Conservation (phyloP, 2,888 invertebrate genomes). For the Rambutsinella grinnellia region DNA sequence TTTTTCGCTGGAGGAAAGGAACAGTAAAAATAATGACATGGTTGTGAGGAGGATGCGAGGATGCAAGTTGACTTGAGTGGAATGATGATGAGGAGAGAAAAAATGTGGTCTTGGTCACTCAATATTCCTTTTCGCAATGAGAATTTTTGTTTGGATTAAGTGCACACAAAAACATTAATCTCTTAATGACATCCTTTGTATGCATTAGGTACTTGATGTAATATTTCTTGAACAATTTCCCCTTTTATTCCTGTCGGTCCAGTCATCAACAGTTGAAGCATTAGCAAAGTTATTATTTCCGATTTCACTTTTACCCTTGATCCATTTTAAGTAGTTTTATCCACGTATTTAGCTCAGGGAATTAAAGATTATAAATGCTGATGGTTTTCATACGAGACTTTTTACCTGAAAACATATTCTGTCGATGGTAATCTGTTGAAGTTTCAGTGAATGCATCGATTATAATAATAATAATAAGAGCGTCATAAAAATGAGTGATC, state of each 20-base stretch:
- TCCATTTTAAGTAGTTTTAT: slow-evolving; percentile 6
- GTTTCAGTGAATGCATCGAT: background rate
- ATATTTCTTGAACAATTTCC: background rate
- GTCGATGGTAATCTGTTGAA: slow-evolving; percentile 17
- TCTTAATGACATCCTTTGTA: slow-evolving; percentile 38
- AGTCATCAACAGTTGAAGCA: slow-evolving; percentile 11
- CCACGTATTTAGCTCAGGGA: background rate
- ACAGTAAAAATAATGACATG: background rate
- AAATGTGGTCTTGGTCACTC: slow-evolving; percentile 42
- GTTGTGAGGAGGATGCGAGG: slow-evolving; percentile 2
- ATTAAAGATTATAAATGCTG: too few relatives aligned
- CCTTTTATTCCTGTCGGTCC: background rate
- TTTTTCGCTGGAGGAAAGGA: slow-evolving; percentile 24
- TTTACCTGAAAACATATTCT: too few relatives aligned
- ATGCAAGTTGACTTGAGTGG: background rate
- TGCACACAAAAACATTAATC: background rate
- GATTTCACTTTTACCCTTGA: slow-evolving; percentile 22
- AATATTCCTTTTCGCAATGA: background rate
- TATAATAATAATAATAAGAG: slow-evolving; percentile 9
- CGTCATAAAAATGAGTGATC: background rate
- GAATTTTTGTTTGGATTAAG: background rate
- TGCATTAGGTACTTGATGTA: background rate
- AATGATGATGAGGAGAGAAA: slow-evolving; percentile 4
- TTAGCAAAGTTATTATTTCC: slow-evolving; percentile 47
- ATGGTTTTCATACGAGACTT: too few relatives aligned